Evolutionary conservation across 2,888 invertebrate species (phyloP).

Genomic region (Marronus borbonicus): DNA sequence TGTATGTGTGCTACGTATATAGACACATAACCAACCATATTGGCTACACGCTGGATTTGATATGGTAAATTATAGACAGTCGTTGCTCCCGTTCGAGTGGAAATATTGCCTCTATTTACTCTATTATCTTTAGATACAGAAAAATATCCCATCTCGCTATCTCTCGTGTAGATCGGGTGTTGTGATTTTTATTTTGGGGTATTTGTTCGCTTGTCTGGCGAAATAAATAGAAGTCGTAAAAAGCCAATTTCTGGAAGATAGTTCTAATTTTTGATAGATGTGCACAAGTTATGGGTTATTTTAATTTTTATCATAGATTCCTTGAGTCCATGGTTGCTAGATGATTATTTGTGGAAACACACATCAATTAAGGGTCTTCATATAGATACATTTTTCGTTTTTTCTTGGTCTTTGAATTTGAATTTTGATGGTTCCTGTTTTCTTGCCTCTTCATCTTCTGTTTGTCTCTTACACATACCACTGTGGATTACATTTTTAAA

Average conservation of each 20-base stretch:
- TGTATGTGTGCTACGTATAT: slow-evolving; percentile 11
- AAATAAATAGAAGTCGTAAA: slow-evolving; percentile 38
- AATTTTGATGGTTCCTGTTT: too few species aligned
- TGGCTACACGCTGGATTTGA: slow-evolving; percentile 64
- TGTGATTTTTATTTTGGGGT: slow-evolving; percentile 49
- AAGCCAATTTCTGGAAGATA: slow-evolving; percentile 19
- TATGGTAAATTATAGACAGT: slow-evolving; percentile 66
- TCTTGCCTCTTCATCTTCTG: too few species aligned
- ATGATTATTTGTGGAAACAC: too few species aligned
- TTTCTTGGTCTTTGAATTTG: too few species aligned
- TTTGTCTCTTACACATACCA: too few species aligned
- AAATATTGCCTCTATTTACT: slow-evolving; percentile 56
- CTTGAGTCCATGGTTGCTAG: too few species aligned
- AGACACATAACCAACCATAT: slow-evolving; percentile 60
- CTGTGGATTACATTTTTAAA: too few species aligned
- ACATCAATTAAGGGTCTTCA: too few species aligned
- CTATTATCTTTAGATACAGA: slow-evolving; percentile 54
- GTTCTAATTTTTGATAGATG: slow-evolving; percentile 30
- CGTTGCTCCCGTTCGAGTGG: slow-evolving; percentile 56
- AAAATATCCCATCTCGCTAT: slow-evolving; percentile 45
- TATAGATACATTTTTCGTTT: too few species aligned
- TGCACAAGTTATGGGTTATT: not conserved
- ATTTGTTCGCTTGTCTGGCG: slow-evolving; percentile 33
- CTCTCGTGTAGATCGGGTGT: slow-evolving; percentile 34
- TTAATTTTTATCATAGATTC: too few species aligned